These are phyloP conservation scores for Tinea pellionella DNA, from an alignment of 2,888 invertebrate genomes.

Conservation along the genomic window DNA sequence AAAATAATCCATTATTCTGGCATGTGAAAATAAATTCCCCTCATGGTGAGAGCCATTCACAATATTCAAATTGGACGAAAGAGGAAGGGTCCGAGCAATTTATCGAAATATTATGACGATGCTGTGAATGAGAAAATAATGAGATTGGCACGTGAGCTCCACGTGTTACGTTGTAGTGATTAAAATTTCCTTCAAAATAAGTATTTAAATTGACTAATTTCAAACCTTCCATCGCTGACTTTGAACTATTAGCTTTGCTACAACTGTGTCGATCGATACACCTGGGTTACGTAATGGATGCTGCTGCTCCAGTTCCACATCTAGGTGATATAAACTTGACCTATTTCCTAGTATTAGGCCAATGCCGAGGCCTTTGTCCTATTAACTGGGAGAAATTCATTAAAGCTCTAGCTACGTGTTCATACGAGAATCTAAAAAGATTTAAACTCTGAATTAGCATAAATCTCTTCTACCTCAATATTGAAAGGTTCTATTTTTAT, in stretches of 20 bases:
- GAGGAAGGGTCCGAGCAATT: slow-evolving; percentile 19
- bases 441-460: too few species aligned
- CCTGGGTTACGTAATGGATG: slow-evolving; percentile 9
- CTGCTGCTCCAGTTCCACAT: slow-evolving; percentile 9
- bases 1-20: not conserved
- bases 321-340: slow-evolving; percentile 10
- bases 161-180: not conserved
- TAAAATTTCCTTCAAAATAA: not conserved
- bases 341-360: slow-evolving; percentile 4
- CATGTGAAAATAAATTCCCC: not conserved
- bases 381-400: not conserved
- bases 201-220: not conserved
- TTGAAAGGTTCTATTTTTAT: not conserved
- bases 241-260: not conserved
- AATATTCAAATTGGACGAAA: slow-evolving; percentile 6
- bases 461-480: not conserved
- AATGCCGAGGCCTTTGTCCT: not conserved
- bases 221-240: not conserved
- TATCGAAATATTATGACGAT: slow-evolving; percentile 24
- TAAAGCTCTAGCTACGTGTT: too few species aligned
- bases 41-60: not conserved
- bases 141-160: slow-evolving; percentile 2
- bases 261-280: not conserved
- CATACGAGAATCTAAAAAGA: too few species aligned
- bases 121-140: slow-evolving; percentile 20